phyloP scores from a whole-genome alignment of 2,113 vertebrate genomes.

The Morone chrysops region DNA sequence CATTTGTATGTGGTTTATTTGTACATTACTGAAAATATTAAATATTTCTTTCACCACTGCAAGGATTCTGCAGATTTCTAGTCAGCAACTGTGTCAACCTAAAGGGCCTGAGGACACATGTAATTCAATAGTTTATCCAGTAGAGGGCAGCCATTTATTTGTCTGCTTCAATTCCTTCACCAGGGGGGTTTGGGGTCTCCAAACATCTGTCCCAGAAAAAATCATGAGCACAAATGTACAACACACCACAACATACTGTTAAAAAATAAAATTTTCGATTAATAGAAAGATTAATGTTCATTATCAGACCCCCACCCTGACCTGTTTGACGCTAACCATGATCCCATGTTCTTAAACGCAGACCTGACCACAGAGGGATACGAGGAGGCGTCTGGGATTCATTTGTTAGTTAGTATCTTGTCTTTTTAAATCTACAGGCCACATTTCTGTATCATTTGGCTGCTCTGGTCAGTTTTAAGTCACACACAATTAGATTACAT shows the following conservation, averaged over 20 bases:
- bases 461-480: neutral
- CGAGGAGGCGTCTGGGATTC: neutral
- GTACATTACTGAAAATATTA: neutral
- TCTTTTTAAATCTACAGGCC: neutral
- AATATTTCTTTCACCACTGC: neutral
- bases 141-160: constrained; percentile 27
- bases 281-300: neutral
- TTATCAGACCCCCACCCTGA: neutral
- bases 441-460: neutral
- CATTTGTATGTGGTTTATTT: neutral
- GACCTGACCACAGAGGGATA: neutral
- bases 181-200: neutral
- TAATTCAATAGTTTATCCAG: constrained; percentile 19
- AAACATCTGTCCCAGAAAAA: neutral
- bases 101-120: neutral
- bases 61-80: neutral
- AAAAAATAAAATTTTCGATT: neutral
- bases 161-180: neutral
- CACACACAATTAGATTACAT: neutral
- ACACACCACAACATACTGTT: neutral
- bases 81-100: neutral
- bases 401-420: neutral
- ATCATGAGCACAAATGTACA: neutral
- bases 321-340: neutral
- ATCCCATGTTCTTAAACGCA: neutral